Conservation (phyloP, 2,888 invertebrate species). For the Lacanobia wlatinum region DNA sequence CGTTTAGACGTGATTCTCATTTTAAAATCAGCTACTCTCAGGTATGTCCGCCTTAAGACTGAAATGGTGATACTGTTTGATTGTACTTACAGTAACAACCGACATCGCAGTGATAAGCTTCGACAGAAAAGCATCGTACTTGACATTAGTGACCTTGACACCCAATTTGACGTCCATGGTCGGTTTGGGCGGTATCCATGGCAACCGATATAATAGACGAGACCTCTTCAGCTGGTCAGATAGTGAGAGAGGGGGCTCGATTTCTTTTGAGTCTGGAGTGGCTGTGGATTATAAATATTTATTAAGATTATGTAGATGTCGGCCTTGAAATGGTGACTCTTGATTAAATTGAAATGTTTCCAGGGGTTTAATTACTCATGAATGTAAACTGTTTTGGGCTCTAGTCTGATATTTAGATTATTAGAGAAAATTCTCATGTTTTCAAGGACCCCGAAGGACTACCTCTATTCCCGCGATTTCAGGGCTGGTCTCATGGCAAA, state of each 20-base stretch:
- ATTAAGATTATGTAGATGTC: not conserved
- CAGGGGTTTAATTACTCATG: too few species aligned
- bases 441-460: too few species aligned
- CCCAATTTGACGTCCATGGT: slow-evolving; percentile 74
- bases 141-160: slow-evolving; percentile 76
- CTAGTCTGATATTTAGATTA: too few species aligned
- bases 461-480: too few species aligned
- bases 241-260: slow-evolving; percentile 84
- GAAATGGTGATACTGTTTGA: too few species aligned
- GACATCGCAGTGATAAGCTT: slow-evolving; percentile 79
- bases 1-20: too few species aligned
- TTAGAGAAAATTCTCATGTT: too few species aligned
- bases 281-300: slow-evolving; percentile 45
- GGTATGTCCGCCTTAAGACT: too few species aligned
- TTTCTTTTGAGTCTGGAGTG: slow-evolving; percentile 78
- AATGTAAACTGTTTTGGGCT: too few species aligned
- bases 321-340: not conserved
- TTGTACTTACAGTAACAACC: slow-evolving; percentile 77
- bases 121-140: slow-evolving; percentile 79
- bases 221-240: slow-evolving; percentile 89
- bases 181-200: slow-evolving; percentile 77
- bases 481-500: too few species aligned
- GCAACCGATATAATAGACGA: slow-evolving; percentile 86
- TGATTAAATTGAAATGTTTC: too few species aligned
- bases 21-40: too few species aligned